Evolutionary conservation across 1,140 invertebrate genomes (phyloP).

Genomic region (Bathynomus jamesi): DNA sequence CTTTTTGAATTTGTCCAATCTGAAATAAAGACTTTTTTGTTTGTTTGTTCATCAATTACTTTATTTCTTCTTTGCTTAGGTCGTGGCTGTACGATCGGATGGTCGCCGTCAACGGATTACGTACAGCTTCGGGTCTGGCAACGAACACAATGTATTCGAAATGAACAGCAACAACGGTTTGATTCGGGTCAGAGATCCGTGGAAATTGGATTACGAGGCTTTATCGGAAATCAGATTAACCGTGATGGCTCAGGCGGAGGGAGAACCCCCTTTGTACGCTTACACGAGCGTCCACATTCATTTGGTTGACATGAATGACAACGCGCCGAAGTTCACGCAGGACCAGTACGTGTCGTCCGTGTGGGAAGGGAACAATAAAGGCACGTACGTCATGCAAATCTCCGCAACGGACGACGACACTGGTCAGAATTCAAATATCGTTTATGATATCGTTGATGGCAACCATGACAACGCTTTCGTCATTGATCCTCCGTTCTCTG

Average conservation of each 20-base stretch:
- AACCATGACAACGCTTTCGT: conserved; percentile 93
- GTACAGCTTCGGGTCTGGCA: conserved; percentile 80
- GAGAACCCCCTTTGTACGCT: conserved; percentile 54
- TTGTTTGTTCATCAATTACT: neutral
- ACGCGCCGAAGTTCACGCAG: conserved; percentile 82
- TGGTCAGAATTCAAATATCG: conserved; percentile 69
- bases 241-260: conserved; percentile 44
- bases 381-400: conserved; percentile 69
- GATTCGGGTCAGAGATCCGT: conserved; percentile 67
- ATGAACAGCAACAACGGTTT: conserved; percentile 68
- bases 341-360: conserved; percentile 77
- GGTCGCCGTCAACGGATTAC: conserved; percentile 66
- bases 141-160: conserved; percentile 72
- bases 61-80: conserved; percentile 35
- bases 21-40: neutral
- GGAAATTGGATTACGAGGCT: conserved; percentile 70
- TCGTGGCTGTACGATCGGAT: conserved; percentile 73
- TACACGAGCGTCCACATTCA: conserved; percentile 70
- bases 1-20: neutral
- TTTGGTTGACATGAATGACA: conserved; percentile 81
- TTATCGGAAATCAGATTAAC: conserved; percentile 50
- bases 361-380: conserved; percentile 81
- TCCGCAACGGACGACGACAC: conserved; percentile 79
- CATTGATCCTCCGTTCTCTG: conserved; percentile 84
- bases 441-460: conserved; percentile 91